Percentiles rank a stretch among this genome's conserved stretches.
These are phyloP conservation scores for Lophotis ruficrista DNA, from an alignment of 2,113 vertebrate species.

Conservation along the genomic window DNA sequence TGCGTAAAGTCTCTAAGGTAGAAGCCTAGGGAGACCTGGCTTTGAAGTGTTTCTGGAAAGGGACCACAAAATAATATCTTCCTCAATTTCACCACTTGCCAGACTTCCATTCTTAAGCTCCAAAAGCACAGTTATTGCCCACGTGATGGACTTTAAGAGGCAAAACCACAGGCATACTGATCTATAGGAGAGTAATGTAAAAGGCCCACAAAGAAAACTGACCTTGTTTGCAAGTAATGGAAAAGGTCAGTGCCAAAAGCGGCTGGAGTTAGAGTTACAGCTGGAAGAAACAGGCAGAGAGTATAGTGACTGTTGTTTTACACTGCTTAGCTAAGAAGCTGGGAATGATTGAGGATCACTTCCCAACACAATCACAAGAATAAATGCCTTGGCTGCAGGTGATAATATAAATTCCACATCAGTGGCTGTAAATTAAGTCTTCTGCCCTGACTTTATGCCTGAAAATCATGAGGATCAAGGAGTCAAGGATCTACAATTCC, in stretches of 20 bases:
- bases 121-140: not conserved
- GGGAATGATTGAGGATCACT: not conserved
- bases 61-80: not conserved
- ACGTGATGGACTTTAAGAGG: not conserved
- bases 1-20: not conserved
- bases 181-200: not conserved
- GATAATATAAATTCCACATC: not conserved
- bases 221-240: slow-evolving; percentile 32
- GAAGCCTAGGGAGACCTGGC: not conserved
- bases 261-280: not conserved
- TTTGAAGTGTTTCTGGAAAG: slow-evolving; percentile 15
- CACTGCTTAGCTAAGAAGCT: not conserved
- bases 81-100: not conserved
- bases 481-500: not conserved
- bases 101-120: not conserved
- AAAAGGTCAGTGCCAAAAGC: slow-evolving; percentile 18
- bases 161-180: not conserved
- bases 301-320: slow-evolving; percentile 1
- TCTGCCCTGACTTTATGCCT: not conserved
- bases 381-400: not conserved
- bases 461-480: not conserved
- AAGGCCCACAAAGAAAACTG: not conserved
- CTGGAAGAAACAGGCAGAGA: not conserved
- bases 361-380: not conserved
- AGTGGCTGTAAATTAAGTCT: not conserved